Evolutionary conservation across 2,113 vertebrate genomes (phyloP), one percentile per base, ranked within the genome.

Genomic region (Prunella fulvescens): DNA sequence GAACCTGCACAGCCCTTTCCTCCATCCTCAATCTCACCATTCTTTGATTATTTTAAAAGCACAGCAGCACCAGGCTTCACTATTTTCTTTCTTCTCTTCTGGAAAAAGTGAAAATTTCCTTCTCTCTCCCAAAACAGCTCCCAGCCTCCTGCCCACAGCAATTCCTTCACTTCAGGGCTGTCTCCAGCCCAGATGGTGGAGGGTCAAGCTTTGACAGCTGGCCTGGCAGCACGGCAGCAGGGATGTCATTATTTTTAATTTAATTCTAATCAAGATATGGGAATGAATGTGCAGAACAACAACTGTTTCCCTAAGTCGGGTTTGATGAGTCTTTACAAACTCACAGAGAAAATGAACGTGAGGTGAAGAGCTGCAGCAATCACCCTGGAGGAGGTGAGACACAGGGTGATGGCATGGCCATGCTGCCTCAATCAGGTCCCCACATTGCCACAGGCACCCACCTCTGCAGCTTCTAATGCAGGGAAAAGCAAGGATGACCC

Each of bases 161-260:
- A 5, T 31, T 42, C 71, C 64, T 77, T 76, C 1, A 4, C 78
- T 53, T 33, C 1, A 4, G 90, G 67, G 72, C 60, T 5, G 3
- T 69, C 48, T 69, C 89, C 86, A 94, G 87, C 58, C 76, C 91
- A 94, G 93, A 94, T 91, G 94, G 87, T 24, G 16, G 53, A 57
- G 81, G 93, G 95, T 92, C 84, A 87, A 65, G 73, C 23, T 2
- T 72, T 51, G 81, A 88, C 94, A 95, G 95, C 93, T 92, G 95
- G 88, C 83, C 85, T 20, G 9, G 71, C 66, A 89, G 72, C 96
- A 58, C 42, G 70, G 86, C 88, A 73, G 84, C 91, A 90, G 91
- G 81, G 64, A 81, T 39, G 67, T 40, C 29, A 96, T 97, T 79
- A 82, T 82, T 94, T 91, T 87, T 77, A 65, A 95, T 92, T 88